A percentile compares a stretch with the other conserved stretches of the same genome.
These are phyloP conservation scores for Spinibarbus caldwelli DNA, from an alignment of 2,797 vertebrate genomes.

Conservation along the genomic window DNA sequence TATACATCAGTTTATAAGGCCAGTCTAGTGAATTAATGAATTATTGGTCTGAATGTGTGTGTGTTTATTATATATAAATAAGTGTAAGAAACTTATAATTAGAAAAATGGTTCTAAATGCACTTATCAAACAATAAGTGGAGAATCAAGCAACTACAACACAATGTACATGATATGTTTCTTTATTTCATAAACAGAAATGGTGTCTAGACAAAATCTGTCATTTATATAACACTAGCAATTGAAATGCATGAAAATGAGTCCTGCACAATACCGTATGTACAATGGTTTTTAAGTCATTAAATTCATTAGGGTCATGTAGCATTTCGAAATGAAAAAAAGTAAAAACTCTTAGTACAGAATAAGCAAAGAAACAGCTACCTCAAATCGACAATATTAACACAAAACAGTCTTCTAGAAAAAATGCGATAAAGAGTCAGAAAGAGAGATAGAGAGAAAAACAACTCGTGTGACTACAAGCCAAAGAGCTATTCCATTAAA, in stretches of 20 bases:
- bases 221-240: constrained; percentile 97
- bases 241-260: constrained; percentile 95
- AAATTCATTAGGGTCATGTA: constrained; percentile 94
- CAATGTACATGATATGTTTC: constrained; percentile 94
- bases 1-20: no score
- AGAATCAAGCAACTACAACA: constrained; percentile 31
- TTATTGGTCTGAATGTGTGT: no score
- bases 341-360: constrained; percentile 98
- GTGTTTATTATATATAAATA: no score
- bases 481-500: constrained; percentile 98
- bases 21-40: no score
- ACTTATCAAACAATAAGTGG: neutral
- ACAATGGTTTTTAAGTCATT: constrained; percentile 94
- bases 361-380: constrained; percentile 96
- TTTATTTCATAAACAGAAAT: constrained; percentile 99
- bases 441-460: constrained; percentile 80
- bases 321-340: constrained; percentile 84
- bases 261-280: constrained; percentile 98
- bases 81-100: no score
- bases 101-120: neutral
- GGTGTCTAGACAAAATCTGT: constrained; percentile 98
- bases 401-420: constrained; percentile 98
- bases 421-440: constrained; percentile 80
- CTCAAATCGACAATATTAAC: constrained; percentile 98
- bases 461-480: constrained; percentile 83